Percentiles rank a stretch among this genome's conserved stretches.
phyloP scores from a whole-genome alignment of 2,888 invertebrate genomes.

The Perizoma affinitatum region DNA sequence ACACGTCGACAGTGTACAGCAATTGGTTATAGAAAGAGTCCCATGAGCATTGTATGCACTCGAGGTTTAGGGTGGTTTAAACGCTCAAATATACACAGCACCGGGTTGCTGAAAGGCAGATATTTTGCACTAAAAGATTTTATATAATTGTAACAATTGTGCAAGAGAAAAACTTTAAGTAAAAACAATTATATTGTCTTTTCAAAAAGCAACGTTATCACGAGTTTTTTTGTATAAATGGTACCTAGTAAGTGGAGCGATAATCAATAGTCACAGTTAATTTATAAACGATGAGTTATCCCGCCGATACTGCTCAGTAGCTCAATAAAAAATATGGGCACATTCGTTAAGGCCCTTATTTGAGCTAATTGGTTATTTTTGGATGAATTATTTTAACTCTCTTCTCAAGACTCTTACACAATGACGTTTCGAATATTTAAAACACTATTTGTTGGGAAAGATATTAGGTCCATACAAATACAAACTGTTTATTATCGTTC shows the following conservation, averaged over 20 bases:
- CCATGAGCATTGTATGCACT: too few species aligned
- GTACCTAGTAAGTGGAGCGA: neutral
- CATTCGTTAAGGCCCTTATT: conserved; percentile 60
- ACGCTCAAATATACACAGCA: neutral
- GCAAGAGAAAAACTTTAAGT: neutral
- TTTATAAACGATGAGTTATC: conserved; percentile 75
- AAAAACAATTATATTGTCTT: neutral
- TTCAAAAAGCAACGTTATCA: too few species aligned
- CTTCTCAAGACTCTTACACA: too few species aligned
- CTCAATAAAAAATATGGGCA: conserved; percentile 78
- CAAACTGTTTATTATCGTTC: too few species aligned
- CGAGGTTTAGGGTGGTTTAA: too few species aligned
- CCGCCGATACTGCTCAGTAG: conserved; percentile 72
- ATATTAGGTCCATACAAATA: too few species aligned
- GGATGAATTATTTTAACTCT: too few species aligned
- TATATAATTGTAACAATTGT: conserved; percentile 3
- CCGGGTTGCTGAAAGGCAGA: neutral
- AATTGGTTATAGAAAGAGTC: neutral
- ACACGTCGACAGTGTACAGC: neutral
- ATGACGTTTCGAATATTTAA: too few species aligned
- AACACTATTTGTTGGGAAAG: too few species aligned
- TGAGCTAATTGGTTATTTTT: too few species aligned
- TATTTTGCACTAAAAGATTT: conserved; percentile 5
- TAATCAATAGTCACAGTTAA: conserved; percentile 50
- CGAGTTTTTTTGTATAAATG: too few species aligned